Evolutionary conservation across 2,888 invertebrate species (phyloP), one percentile per base, ranked within the genome.

Genomic region (Macaria notata): DNA sequence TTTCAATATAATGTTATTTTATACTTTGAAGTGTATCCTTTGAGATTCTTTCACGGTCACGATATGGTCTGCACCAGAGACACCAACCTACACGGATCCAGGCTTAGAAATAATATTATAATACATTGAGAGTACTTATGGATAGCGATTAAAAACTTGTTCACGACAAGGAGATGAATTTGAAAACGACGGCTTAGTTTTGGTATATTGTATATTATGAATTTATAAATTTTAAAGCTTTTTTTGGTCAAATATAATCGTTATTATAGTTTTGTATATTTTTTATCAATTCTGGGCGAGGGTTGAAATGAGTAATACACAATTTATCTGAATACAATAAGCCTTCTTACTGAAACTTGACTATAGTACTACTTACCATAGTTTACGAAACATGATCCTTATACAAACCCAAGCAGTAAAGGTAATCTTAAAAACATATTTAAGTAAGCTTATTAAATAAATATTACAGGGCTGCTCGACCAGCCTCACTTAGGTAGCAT

Each of bases 201-300:
- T 65, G 66, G 66, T 66, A 65, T 65, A 77, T 80, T 86, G 86
- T 86, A 86, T 86, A 85, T 86, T 84, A 85, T 86, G 86, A 79
- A 84, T 86, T 86, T 84, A 82, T 84, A 81, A 84, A 86, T 83
- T 84, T 83, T 81, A 84, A 84, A 83, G 86, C 86, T 86, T 89
- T 86, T 86, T 83, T 81, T 50, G 50, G 62, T 46, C 43, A 64
- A 84, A 84, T 84, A 79, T 85, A 85, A 88, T 87, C 86, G 72
- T 63, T 67, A 66, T 57, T 65, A 63, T 65, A 62, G 66, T 57
- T 61, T 66, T 63, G 57, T 65, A 65, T 65, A 63, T 63, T 66
- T 59, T 62, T 66, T 54, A 56, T 64, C 61, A 39, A 51, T 54
- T 42, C 47, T 60, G 54, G 51, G 41, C 33, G 36, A 41, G 5